phyloP scores from a whole-genome alignment of 2,888 invertebrate species.

The Tineola bisselliella region DNA sequence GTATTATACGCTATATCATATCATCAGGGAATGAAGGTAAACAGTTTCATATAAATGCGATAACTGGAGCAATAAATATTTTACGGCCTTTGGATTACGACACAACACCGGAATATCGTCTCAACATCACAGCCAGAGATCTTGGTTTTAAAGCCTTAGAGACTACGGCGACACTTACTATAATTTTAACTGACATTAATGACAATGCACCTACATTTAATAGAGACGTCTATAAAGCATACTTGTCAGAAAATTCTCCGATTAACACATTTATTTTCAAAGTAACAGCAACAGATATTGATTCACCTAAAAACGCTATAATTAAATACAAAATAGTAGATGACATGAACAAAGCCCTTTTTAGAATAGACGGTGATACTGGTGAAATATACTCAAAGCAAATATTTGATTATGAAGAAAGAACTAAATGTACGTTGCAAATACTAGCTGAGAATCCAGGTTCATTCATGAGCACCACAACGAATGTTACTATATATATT shows the following conservation, averaged over 20 bases:
- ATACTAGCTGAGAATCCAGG: slow-evolving; percentile 89
- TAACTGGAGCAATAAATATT: slow-evolving; percentile 83
- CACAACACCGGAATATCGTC: slow-evolving; percentile 80
- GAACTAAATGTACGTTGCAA: slow-evolving; percentile 76
- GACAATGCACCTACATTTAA: slow-evolving; percentile 92
- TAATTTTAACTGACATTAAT: slow-evolving; percentile 91
- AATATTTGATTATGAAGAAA: slow-evolving; percentile 89
- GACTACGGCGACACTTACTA: slow-evolving; percentile 82
- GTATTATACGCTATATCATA: slow-evolving; percentile 85
- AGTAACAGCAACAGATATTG: slow-evolving; percentile 82
- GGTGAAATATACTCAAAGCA: slow-evolving; percentile 80
- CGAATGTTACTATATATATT: slow-evolving; percentile 78
- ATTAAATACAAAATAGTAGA: slow-evolving; percentile 85
- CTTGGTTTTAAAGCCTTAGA: slow-evolving; percentile 81
- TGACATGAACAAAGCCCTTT: slow-evolving; percentile 77
- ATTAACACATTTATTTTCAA: slow-evolving; percentile 78
- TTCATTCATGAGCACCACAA: slow-evolving; percentile 79
- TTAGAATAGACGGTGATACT: slow-evolving; percentile 78
- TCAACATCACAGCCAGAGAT: slow-evolving; percentile 90
- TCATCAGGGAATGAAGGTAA: slow-evolving; percentile 83
- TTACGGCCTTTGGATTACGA: slow-evolving; percentile 87
- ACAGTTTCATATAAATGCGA: slow-evolving; percentile 81
- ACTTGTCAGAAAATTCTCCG: slow-evolving; percentile 84
- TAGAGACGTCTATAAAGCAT: slow-evolving; percentile 78
- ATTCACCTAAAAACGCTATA: slow-evolving; percentile 87